These are phyloP conservation scores for Platysteira castanea DNA, from an alignment of 2,113 vertebrate species.

Conservation along the genomic window DNA sequence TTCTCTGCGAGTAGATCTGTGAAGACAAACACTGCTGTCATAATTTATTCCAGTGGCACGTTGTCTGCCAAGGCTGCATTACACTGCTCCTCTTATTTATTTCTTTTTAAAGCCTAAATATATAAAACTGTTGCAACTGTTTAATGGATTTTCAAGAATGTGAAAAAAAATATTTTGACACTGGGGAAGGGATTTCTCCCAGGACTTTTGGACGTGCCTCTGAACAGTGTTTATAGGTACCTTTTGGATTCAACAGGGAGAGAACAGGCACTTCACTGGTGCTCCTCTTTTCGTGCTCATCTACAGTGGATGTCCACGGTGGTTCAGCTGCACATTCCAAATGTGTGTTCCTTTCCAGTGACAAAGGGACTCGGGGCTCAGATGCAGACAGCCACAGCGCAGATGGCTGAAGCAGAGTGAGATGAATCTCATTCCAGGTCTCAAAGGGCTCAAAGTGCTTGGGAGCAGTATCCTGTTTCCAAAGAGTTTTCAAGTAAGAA, in stretches of 20 bases:
- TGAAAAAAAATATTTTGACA: not conserved
- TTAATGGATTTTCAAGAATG: not conserved
- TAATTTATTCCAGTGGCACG: not conserved
- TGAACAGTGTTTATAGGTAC: not conserved
- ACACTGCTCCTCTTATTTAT: not conserved
- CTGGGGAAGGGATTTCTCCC: not conserved
- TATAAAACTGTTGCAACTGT: not conserved
- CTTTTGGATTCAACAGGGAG: not conserved
- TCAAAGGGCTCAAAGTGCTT: conserved; percentile 8
- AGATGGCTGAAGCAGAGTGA: not conserved
- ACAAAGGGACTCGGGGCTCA: not conserved
- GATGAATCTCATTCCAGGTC: conserved; percentile 7
- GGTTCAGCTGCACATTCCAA: not conserved
- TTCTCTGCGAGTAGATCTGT: not conserved
- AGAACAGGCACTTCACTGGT: not conserved
- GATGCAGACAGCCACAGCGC: not conserved
- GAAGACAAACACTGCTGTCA: not conserved
- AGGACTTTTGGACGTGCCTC: not conserved
- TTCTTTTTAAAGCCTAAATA: not conserved
- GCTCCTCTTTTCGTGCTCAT: not conserved
- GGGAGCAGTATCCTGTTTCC: conserved; percentile 38
- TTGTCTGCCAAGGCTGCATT: not conserved
- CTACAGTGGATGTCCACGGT: not conserved
- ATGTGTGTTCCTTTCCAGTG: not conserved
- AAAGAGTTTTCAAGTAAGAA: conserved; percentile 29